phyloP scores from a whole-genome alignment of 2,113 vertebrate species.

The Cavia porcellus region DNA sequence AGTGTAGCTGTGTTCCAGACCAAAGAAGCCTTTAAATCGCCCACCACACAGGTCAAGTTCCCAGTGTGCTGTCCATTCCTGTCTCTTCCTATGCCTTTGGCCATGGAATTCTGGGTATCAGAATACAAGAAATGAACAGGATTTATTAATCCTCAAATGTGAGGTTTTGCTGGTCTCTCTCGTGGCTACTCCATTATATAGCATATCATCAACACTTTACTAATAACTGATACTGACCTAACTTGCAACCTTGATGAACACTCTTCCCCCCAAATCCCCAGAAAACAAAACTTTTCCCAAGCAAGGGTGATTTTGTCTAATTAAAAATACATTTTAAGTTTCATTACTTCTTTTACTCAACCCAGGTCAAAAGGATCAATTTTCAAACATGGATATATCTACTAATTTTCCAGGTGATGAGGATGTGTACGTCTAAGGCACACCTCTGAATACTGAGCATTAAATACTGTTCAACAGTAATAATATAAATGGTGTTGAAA shows the following conservation, averaged over 20 bases:
- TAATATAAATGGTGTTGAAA: neutral
- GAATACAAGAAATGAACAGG: neutral
- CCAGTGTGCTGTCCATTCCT: neutral
- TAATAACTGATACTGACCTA: neutral
- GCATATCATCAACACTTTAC: neutral
- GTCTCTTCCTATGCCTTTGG: neutral
- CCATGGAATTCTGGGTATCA: neutral
- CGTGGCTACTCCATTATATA: neutral
- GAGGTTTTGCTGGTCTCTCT: neutral
- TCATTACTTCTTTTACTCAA: slow-evolving; percentile 8
- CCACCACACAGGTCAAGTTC: neutral
- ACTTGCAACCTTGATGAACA: neutral
- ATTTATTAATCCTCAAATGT: slow-evolving; percentile 28
- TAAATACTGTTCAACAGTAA: neutral
- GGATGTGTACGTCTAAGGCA: neutral
- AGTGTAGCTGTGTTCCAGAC: neutral
- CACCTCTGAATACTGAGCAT: neutral
- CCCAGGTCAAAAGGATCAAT: slow-evolving; percentile 6
- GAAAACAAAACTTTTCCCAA: neutral
- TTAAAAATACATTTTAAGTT: slow-evolving; percentile 46
- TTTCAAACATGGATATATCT: neutral
- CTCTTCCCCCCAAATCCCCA: neutral
- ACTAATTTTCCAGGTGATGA: neutral
- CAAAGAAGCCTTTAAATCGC: neutral
- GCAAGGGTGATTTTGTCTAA: neutral